Evolutionary conservation across 2,113 vertebrate species (phyloP).

Genomic region (Trachemys scripta): DNA sequence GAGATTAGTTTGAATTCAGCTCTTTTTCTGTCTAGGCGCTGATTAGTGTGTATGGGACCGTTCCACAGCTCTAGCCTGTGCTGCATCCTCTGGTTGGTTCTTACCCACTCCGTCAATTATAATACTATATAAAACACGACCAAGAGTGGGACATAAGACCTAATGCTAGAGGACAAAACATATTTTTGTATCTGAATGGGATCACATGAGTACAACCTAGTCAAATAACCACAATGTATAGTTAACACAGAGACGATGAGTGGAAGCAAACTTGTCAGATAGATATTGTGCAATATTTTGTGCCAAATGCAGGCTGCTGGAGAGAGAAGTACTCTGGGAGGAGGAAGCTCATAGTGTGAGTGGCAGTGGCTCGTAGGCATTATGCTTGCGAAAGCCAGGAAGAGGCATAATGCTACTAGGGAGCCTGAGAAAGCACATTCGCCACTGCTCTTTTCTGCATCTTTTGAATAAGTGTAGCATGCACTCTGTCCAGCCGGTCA

Average conservation of each 20-base stretch:
- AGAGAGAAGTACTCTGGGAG: neutral
- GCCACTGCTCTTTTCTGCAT: neutral
- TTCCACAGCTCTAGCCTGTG: neutral
- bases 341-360: neutral
- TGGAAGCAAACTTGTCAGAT: neutral
- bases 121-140: neutral
- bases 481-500: neutral
- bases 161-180: neutral
- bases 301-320: neutral
- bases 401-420: accelerated
- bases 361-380: accelerated
- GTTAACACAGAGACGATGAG: neutral
- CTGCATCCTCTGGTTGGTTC: accelerated
- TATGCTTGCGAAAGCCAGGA: neutral
- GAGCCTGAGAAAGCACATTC: neutral
- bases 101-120: neutral
- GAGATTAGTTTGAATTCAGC: conserved; percentile 13
- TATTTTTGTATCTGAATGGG: neutral
- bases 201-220: neutral
- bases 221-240: neutral
- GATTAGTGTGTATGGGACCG: neutral
- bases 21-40: neutral
- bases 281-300: neutral
- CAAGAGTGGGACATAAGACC: neutral
- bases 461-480: neutral